Evolutionary conservation across 2,888 invertebrate genomes (phyloP).

Genomic region (Drosophila neoperkinsi): DNA sequence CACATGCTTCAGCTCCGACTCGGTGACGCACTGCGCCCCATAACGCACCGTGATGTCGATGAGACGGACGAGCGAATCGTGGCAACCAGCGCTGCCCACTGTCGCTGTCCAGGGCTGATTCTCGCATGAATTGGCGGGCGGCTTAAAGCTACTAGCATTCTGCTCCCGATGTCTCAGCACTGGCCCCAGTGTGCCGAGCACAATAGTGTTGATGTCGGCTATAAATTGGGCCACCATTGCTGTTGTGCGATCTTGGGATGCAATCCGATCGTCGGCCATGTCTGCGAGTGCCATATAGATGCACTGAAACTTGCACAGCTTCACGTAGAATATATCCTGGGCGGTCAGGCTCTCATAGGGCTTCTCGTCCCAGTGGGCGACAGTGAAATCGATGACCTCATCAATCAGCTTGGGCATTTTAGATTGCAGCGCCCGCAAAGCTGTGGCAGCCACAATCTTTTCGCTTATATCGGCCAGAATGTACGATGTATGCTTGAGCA

Average conservation of each 20-base stretch:
- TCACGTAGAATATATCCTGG: constrained; percentile 91
- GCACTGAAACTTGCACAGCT: constrained; percentile 89
- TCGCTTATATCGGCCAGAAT: constrained; percentile 91
- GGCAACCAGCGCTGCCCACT: constrained; percentile 86
- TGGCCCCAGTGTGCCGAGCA: constrained; percentile 88
- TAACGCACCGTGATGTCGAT: constrained; percentile 82
- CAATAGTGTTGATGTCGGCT: constrained; percentile 87
- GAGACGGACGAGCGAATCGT: constrained; percentile 86
- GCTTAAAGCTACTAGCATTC: constrained; percentile 86
- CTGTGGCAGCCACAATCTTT: constrained; percentile 90
- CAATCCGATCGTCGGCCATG: constrained; percentile 87
- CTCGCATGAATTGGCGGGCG: constrained; percentile 86
- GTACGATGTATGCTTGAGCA: constrained; percentile 85
- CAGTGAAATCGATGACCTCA: constrained; percentile 87
- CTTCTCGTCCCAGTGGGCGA: constrained; percentile 85
- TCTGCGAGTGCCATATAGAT: constrained; percentile 88
- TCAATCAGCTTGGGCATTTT: constrained; percentile 85
- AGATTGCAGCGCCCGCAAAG: constrained; percentile 85
- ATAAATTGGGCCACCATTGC: constrained; percentile 86
- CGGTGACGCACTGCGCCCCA: constrained; percentile 84
- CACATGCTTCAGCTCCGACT: constrained; percentile 85
- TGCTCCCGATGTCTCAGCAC: constrained; percentile 88
- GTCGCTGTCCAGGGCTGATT: constrained; percentile 92
- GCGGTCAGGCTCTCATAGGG: constrained; percentile 87
- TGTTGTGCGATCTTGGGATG: constrained; percentile 87